Evolutionary conservation across 2,888 invertebrate species (phyloP).

Genomic region (Tholera decimalis): DNA sequence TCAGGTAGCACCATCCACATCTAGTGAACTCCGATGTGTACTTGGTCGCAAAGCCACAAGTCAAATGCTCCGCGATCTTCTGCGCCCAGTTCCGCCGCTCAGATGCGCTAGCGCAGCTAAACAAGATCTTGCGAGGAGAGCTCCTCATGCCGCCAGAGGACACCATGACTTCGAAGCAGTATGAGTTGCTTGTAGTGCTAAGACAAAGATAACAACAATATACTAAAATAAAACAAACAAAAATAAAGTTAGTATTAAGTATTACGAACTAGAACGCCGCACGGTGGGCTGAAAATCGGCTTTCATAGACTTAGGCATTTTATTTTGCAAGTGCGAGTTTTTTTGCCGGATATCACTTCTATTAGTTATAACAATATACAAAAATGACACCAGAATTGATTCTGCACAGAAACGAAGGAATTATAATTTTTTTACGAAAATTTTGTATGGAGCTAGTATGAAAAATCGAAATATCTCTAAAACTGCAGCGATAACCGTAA

Average conservation of each 20-base stretch:
- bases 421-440: too few species aligned
- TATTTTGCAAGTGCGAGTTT: too few species aligned
- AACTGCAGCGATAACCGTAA: too few species aligned
- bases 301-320: too few species aligned
- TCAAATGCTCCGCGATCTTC: conserved; percentile 94
- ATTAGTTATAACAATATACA: too few species aligned
- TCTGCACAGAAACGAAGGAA: too few species aligned
- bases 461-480: too few species aligned
- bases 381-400: too few species aligned
- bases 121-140: conserved; percentile 89
- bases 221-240: conserved; percentile 5
- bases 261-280: too few species aligned
- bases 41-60: conserved; percentile 92
- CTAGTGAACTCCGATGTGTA: conserved; percentile 94
- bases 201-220: conserved; percentile 32
- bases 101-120: conserved; percentile 89
- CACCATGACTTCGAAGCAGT: conserved; percentile 92
- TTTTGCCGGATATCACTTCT: too few species aligned
- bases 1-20: conserved; percentile 96
- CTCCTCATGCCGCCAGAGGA: conserved; percentile 78
- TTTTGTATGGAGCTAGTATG: too few species aligned
- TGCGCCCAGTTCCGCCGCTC: conserved; percentile 94
- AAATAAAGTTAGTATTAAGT: not conserved
- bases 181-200: conserved; percentile 90
- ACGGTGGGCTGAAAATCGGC: too few species aligned